Evolutionary conservation across 2,888 invertebrate genomes (phyloP), one percentile per base, ranked within the genome.

Genomic region (Heliconius charithonia): DNA sequence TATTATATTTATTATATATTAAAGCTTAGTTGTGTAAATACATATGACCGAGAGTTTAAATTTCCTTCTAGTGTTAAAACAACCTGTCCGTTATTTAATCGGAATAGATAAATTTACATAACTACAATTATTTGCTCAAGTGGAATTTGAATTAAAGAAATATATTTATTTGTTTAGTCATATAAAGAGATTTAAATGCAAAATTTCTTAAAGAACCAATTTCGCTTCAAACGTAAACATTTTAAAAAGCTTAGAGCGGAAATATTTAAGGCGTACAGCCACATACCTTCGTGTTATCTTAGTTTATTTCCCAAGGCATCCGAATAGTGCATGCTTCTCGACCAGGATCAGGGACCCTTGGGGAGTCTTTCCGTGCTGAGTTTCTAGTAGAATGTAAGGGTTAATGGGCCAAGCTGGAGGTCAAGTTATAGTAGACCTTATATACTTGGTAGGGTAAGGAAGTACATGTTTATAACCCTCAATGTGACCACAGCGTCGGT

Each of bases 281-380:
- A 87, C 88, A 89, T 90, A 89, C 89, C 89, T 88, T 83, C 86
- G 85, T 87, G 89, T 90, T 92, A 92, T 91, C 92, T 86, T 90
- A 90, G 92, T 93, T 92, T 93, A 93, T 91, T 92, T 89, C 87
- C 86, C 90, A 89, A 87, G 89, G 90, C 89, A 90, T 90, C 90
- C 89, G 87, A 90, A 89, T 88, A 86, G 84, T 89, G 90, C 89
- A 90, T 77, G 79, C 74, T 62, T 25, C 69, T 76, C 73, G 77
- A 72, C 81, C 80, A 80, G 63, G 3, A 19, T 62, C 0, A 9
- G n/a, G 22, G 80, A 73, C 87, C 83, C 3, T 82, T 82, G 75
- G n/a, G 79, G 81, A 84, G 83, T 81, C 83, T 80, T 77, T 80
- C 78, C 22, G 37, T 76, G 76, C 71, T 66, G 81, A 82, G 83